Conservation (phyloP, 92 coral and sea anemone genomes). For the Galaxea fascicularis region DNA sequence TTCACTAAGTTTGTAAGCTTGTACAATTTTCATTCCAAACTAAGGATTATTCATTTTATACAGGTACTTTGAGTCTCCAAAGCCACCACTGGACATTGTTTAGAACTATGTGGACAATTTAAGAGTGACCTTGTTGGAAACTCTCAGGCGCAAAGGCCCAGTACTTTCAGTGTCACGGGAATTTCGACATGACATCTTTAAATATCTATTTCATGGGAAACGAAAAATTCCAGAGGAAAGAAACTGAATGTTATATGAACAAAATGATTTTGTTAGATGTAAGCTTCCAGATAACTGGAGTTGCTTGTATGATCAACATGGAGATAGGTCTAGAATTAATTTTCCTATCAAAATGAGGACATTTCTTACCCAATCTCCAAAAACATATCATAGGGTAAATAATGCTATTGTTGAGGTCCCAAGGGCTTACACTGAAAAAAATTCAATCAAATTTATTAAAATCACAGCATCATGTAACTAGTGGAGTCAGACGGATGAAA, state of each 20-base stretch:
- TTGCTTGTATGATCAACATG: slow-evolving; percentile 51
- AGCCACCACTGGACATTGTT: slow-evolving; percentile 27
- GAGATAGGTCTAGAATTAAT: slow-evolving; percentile 62
- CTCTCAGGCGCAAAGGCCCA: slow-evolving; percentile 56
- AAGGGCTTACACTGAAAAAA: slow-evolving; percentile 48
- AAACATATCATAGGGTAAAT: slow-evolving; percentile 22
- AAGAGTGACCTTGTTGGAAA: slow-evolving; percentile 33
- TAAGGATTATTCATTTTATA: not conserved
- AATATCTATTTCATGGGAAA: slow-evolving; percentile 35
- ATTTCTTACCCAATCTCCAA: slow-evolving; percentile 49
- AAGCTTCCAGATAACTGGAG: slow-evolving; percentile 46
- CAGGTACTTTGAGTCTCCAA: slow-evolving; percentile 50
- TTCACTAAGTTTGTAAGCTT: too few species aligned
- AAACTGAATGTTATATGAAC: slow-evolving; percentile 56
- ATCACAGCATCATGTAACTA: slow-evolving; percentile 24
- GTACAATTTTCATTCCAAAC: too few species aligned
- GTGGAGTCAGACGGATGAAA: not conserved
- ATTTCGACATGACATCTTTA: slow-evolving; percentile 66
- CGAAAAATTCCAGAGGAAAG: slow-evolving; percentile 33
- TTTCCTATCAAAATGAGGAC: slow-evolving; percentile 66
- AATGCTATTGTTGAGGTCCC: slow-evolving; percentile 32
- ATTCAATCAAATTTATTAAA: slow-evolving; percentile 48
- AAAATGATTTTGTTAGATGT: slow-evolving; percentile 55
- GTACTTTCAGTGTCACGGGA: slow-evolving; percentile 53
- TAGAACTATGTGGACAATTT: slow-evolving; percentile 60